These are phyloP conservation scores for Darevskia nairensis DNA, from an alignment of 2,797 vertebrate species.

Conservation along the genomic window DNA sequence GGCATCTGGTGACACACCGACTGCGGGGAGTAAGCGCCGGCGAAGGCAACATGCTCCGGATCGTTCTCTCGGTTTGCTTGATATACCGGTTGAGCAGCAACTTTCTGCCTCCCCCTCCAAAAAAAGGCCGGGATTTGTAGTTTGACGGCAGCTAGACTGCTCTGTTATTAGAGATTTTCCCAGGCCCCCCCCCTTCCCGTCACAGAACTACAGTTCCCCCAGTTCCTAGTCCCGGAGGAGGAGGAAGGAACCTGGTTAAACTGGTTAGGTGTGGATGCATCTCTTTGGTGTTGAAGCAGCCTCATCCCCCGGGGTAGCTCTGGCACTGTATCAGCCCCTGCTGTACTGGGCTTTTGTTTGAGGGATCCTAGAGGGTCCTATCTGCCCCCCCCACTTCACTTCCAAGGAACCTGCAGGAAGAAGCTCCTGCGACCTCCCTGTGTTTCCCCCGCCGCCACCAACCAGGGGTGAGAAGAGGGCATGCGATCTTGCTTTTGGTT, in stretches of 20 bases:
- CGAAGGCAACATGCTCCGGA: too few species aligned
- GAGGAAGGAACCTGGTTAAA: not conserved
- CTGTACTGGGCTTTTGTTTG: not conserved
- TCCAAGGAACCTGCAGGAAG: not conserved
- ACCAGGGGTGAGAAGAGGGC: not conserved
- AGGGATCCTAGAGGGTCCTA: not conserved
- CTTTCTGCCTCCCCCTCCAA: too few species aligned
- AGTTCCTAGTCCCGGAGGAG: not conserved
- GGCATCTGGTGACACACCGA: not conserved
- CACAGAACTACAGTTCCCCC: not conserved
- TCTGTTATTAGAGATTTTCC: not conserved
- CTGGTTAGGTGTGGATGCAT: not conserved
- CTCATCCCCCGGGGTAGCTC: rapidly evolving
- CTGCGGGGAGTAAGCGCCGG: too few species aligned
- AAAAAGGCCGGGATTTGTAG: too few species aligned
- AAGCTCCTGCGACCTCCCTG: not conserved
- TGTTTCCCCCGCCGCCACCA: too few species aligned
- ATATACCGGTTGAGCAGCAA: too few species aligned
- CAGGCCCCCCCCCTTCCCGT: not conserved
- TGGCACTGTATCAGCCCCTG: not conserved
- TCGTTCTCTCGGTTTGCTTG: not conserved
- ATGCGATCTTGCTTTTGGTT: not conserved
- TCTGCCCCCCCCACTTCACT: too few species aligned
- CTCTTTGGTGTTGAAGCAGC: not conserved
- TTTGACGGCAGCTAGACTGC: not conserved